Evolutionary conservation across 2,888 invertebrate species (phyloP).

Genomic region (Andricus curvator): DNA sequence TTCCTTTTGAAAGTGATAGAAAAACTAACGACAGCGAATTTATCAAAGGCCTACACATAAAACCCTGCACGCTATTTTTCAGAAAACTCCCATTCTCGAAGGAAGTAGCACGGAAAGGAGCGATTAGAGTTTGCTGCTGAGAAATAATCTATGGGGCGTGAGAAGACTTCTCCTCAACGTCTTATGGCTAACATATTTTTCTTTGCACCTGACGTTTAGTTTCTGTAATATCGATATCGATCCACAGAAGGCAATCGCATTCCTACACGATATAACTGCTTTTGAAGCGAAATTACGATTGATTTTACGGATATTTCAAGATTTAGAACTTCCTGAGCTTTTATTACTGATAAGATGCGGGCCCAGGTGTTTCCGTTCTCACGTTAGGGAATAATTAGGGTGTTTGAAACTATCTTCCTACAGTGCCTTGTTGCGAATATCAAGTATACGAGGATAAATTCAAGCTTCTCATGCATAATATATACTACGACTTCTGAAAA

Average conservation of each 20-base stretch:
- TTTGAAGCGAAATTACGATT: background rate
- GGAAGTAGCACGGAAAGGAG: conserved; percentile 20
- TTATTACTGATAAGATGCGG: conserved; percentile 4
- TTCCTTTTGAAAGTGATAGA: background rate
- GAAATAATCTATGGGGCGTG: conserved; percentile 28
- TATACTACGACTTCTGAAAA: too few species aligned
- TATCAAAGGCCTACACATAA: conserved; percentile 17
- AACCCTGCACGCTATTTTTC: conserved; percentile 21
- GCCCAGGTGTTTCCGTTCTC: conserved; percentile 5
- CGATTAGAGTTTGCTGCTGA: conserved; percentile 36
- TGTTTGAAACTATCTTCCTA: background rate
- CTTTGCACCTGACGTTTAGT: conserved; percentile 6
- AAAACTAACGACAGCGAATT: background rate
- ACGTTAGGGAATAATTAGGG: conserved; percentile 27
- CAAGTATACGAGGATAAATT: too few species aligned
- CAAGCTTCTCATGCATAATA: too few species aligned
- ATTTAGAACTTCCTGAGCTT: background rate
- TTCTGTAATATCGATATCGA: background rate
- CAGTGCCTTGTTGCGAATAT: background rate
- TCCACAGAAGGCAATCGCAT: background rate
- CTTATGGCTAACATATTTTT: conserved; percentile 6
- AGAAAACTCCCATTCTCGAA: conserved; percentile 19
- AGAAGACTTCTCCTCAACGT: conserved; percentile 16
- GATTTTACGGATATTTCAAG: background rate
- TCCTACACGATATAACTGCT: background rate